Evolutionary conservation across 2,797 vertebrate species (phyloP), one percentile per base, ranked within the genome.

Genomic region (Xenops minutus): DNA sequence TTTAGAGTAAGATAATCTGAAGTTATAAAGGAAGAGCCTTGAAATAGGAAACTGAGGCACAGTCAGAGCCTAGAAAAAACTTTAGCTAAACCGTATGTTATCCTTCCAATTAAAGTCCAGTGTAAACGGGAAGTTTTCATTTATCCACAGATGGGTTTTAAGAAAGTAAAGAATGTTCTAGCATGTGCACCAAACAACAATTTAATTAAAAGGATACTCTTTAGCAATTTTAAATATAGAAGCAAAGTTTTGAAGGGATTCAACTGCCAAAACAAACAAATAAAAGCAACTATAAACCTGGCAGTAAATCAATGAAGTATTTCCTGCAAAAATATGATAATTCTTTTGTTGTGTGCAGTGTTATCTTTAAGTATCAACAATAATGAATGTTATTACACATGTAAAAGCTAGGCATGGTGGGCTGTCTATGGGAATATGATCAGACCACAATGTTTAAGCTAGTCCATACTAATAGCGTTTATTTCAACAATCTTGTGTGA

Each of bases 191-290:
- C 27, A 92, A 94, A 78, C 29, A 88, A 36, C 37, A 88, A 32
- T 92, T 94, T 92, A 91, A 93, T 89, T 95, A 85, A 94, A 94
- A 93, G 41, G 17, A 86, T 92, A 73, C 69, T 93, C 85, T 88
- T 83, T 68, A 93, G 36, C 54, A 69, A 81, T 91, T 92, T 95
- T 66, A 92, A 96, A 91, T 75, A 89, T 39, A 91, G 95, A 94
- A 95, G 73, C 54, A 96, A 93, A 62, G 55, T 91, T 96, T 72
- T 96, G 29, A 89, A 94, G n/a, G 32, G 10, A 16, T 85, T n/a
- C 18, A 75, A 76, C 79, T 83, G 75, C 82, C 85, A 93, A 93
- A 95, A 83, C 26, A 94, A 94, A 69, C 63, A 87, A 85, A 93
- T 78, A 89, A 89, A 91, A 85, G 13, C 30, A 92, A 39, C 64